phyloP scores from a whole-genome alignment of 2,113 vertebrate genomes.

The Hippocampus guttulatus region DNA sequence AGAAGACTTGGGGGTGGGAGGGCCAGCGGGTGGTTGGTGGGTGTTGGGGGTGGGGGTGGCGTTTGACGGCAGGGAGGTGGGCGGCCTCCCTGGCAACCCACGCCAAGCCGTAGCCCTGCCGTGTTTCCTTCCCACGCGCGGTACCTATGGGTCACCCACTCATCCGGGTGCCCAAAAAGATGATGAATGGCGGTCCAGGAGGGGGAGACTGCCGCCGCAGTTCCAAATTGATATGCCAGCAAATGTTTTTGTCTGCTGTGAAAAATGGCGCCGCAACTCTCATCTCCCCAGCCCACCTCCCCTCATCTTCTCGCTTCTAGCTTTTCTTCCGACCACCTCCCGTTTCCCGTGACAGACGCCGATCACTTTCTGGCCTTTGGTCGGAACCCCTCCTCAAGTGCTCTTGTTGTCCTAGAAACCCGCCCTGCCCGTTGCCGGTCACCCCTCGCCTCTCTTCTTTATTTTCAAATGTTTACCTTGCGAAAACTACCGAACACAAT shows the following conservation, averaged over 20 bases:
- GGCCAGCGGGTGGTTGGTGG: conserved; percentile 14
- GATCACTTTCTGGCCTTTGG: conserved; percentile 54
- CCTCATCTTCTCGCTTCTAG: conserved; percentile 2
- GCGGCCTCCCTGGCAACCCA: conserved; percentile 50
- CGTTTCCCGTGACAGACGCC: conserved; percentile 32
- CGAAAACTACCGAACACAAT: conserved; percentile 38
- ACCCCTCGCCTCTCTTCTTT: not conserved
- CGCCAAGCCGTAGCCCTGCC: conserved; percentile 31
- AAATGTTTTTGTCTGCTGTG: conserved; percentile 99
- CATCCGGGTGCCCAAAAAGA: conserved; percentile 67
- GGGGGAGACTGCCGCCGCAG: conserved; percentile 81
- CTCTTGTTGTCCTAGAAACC: conserved; percentile 57
- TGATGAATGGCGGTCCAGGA: conserved; percentile 97
- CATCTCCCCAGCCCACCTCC: conserved; percentile 55
- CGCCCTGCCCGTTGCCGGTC: conserved; percentile 27
- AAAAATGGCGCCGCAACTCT: conserved; percentile 92
- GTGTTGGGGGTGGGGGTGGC: not conserved
- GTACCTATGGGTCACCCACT: conserved; percentile 20
- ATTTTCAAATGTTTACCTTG: not conserved
- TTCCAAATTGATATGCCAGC: conserved; percentile 94
- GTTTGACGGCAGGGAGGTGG: conserved; percentile 14
- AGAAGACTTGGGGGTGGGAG: conserved; percentile 61
- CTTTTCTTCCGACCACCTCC: conserved; percentile 22
- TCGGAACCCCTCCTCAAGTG: conserved; percentile 34
- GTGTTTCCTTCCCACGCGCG: conserved; percentile 47